Base-by-base conservation (phyloP, 2,113 vertebrate genomes). In the Helogale parvula region DNA sequence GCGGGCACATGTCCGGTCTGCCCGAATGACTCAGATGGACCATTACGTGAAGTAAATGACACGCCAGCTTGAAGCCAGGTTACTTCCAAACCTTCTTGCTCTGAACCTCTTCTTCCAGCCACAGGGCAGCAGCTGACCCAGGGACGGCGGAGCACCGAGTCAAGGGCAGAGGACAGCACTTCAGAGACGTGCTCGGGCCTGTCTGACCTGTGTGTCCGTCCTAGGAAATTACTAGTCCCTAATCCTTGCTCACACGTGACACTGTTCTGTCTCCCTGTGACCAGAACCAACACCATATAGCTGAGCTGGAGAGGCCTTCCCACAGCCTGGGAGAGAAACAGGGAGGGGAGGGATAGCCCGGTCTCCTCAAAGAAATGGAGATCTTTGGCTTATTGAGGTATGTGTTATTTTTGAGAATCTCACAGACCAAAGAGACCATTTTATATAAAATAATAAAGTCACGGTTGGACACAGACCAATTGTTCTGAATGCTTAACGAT, bases 141-240 rank as follows among this genome's bases (percentile, higher is more conserved):
- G 35, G 12, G 74, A 72, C 14, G 13, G 45, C n/a, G 11, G 15
- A 33, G 35, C 6, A 15, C 29, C 7, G 27, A n/a, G 35, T 63
- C 68, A 16, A 16, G 74, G 21, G 35, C 57, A 82, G 63, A 88
- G 19, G 41, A 11, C 19, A 0, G 8, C 50, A 14, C n/a, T 54
- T 52, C 69, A 88, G 77, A 86, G 96, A 97, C 33, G 85, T 41
- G 41, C 38, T 38, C 71, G 38, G 19, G 86, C 96, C 87, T 66
- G 86, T 85, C 87, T 33, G 27, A 69, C 95, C 84, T 71, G 65
- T 14, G 27, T 60, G 52, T 68, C 71, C 57, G 47, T 50, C 45
- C 23, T 5, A 31, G 50, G 14, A 82, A 92, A 89, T 79, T 25
- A 86, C n/a, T 31, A 21, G 17, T 47, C 35, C 66, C 65, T 8